Percentiles rank a stretch among this genome's conserved stretches.
phyloP scores from a whole-genome alignment of 1,140 invertebrate genomes.

The Pseudomyrmex flavicornis region DNA sequence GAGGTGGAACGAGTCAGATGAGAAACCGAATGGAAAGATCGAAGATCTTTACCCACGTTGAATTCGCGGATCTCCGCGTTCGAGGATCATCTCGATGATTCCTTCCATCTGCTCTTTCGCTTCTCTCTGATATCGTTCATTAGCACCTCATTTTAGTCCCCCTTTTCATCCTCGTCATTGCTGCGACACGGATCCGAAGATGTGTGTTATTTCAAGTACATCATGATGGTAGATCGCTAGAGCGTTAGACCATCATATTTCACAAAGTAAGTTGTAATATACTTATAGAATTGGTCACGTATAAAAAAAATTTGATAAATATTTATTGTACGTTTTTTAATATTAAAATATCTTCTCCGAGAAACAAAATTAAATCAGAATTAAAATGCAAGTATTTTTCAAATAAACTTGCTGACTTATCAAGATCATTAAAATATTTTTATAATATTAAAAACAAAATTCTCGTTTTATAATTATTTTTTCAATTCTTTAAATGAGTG shows the following conservation, averaged over 20 bases:
- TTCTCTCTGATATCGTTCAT: slow-evolving; percentile 48
- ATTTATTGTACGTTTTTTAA: no score
- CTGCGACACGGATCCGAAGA: background rate
- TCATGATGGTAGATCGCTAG: no score
- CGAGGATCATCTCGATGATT: slow-evolving; percentile 38
- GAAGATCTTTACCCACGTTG: slow-evolving; percentile 29
- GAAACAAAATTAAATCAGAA: no score
- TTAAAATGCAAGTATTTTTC: no score
- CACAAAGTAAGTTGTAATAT: background rate
- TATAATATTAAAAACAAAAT: background rate
- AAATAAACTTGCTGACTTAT: no score
- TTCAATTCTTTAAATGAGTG: background rate
- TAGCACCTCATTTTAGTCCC: slow-evolving; percentile 32
- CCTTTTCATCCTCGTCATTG: background rate
- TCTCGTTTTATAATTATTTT: background rate
- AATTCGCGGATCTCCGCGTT: slow-evolving; percentile 46
- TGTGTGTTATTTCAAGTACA: no score
- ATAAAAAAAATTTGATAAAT: no score
- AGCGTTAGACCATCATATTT: background rate
- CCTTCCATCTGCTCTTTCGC: background rate
- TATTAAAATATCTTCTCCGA: no score
- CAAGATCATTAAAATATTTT: no score
- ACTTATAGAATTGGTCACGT: no score
- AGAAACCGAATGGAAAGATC: slow-evolving; percentile 53
- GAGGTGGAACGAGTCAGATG: slow-evolving; percentile 63